Evolutionary conservation across 2,888 invertebrate species (phyloP), one percentile per base, ranked within the genome.

Genomic region (Eretmocerus hayati): DNA sequence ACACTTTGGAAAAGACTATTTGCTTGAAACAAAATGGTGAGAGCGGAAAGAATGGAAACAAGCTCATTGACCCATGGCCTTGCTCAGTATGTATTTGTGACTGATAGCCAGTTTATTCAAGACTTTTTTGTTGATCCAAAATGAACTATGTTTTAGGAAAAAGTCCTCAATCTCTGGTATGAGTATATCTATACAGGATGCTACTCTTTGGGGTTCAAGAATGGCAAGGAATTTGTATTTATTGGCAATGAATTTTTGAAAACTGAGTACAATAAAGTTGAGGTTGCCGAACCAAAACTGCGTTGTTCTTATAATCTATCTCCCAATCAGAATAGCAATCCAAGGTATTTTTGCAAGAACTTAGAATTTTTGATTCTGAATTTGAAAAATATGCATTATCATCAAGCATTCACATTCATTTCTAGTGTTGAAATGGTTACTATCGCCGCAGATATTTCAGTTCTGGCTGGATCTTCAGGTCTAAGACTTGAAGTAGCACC

Each of bases 161-260:
- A 45, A 3, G 6, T n/a, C 15, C 44, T 54, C 18, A 41, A 5
- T 13, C 15, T 55, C 9, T 55, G 50, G 48, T 55, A 44, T 35
- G 46, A 55, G 39, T 48, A 50, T 19, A 48, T 55, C 26, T 53
- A 50, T 23, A 53, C 50, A 13, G 55, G 55, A 32, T 55, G 55
- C 41, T 55, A 55, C 30, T 35, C 50, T 36, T 30, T 55, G 22
- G 48, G 41, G 8, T 53, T 55, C 30, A 44, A 35, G 41, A 21
- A 46, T 9, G 39, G 33, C 9, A 19, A 47, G 9, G 23, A 45
- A 9, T 46, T 46, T 16, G 39, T 53, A 11, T 48, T 48, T 23
- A 22, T 42, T 22, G 40, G 46, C 2, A 46, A 53, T 23, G 38
- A 48, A 21, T 48, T 48, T 44, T 26, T 55, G 16, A 39, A 40